Evolutionary conservation across 2,113 vertebrate species (phyloP), one percentile per base, ranked within the genome.

Genomic region (Dendrocopos noguchii): DNA sequence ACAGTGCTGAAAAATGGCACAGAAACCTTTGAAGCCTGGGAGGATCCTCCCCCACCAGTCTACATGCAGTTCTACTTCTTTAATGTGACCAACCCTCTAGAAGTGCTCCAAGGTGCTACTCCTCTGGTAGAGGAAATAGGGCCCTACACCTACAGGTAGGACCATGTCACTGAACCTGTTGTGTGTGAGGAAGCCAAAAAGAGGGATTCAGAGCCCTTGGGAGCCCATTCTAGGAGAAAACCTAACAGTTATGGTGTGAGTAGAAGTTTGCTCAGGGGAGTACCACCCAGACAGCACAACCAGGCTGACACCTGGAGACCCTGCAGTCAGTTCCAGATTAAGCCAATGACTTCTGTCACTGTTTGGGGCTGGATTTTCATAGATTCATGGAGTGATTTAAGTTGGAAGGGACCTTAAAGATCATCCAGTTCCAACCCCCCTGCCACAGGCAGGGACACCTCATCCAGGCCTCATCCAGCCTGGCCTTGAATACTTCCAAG

Each of bases 11-110:
- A 97, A 10, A 99, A 99, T 28, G 98, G 98, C 44, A 98, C 99
- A 0, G 98, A 98, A 28, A 95, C 98, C 86, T 99, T 99, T 83
- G 96, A 98, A 73, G 97, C 98, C 64, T 99, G 99, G 99, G 98
- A 98, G 95, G 97, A 95, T 52, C 98, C 99, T 24, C 98, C 99
- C 27, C 98, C 98, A 28, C 98, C 99, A 1, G 98, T 99, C 74
- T 99, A 98, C 91, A 98, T 98, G 97, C 98, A 99, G 97, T 99
- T 98, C 93, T 99, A 98, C 96, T 99, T 99, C 92, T 99, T 99
- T 93, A 99, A 99, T 3, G 85, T 99, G 80, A 99, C 98, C 75
- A 99, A 99, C 31, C 97, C 98, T 50, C 77, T 98, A 4, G 98
- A 98, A 82, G 96, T 99, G 71, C 93, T 99, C 19, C 25, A 52